Percentiles rank a stretch among this genome's conserved stretches.
Conservation (phyloP, 2,797 vertebrate genomes). For the Phyllotis vaccarum region DNA sequence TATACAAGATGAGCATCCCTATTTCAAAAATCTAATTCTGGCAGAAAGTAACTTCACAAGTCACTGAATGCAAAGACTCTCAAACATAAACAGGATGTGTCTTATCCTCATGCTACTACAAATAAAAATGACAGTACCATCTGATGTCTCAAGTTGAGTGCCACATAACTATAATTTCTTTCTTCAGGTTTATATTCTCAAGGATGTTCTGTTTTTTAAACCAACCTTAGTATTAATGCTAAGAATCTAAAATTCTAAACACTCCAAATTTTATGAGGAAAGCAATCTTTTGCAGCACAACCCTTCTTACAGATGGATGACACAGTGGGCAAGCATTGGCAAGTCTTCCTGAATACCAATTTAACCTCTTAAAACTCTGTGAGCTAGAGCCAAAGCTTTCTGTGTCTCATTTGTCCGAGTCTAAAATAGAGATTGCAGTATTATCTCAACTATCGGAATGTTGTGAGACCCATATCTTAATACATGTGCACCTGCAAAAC, state of each 20-base stretch:
- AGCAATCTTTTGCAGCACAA: constrained; percentile 3
- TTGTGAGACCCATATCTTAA: constrained; percentile 38
- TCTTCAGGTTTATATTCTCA: constrained; percentile 46
- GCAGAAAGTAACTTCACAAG: constrained; percentile 27
- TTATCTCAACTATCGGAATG: constrained; percentile 13
- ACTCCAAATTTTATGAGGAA: constrained; percentile 28
- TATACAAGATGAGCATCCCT: neutral
- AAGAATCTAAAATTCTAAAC: constrained; percentile 50
- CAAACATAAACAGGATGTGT: neutral
- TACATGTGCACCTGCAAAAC: neutral
- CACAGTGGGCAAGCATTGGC: neutral
- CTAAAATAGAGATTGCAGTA: constrained; percentile 19
- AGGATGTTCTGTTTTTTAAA: constrained; percentile 58
- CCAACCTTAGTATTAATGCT: constrained; percentile 3
- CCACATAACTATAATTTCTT: constrained; percentile 11
- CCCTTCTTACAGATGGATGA: neutral
- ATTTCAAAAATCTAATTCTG: neutral
- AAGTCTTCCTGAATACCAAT: constrained; percentile 27
- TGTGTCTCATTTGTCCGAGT: neutral
- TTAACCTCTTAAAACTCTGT: neutral
- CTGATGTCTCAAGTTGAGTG: neutral
- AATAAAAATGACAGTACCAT: constrained; percentile 28
- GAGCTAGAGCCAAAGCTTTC: neutral
- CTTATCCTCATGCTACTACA: constrained; percentile 28
- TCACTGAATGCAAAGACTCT: constrained; percentile 27